Evolutionary conservation across 1,140 invertebrate species (phyloP), one percentile per base, ranked within the genome.

Genomic region (Cyphomyrmex costatus): DNA sequence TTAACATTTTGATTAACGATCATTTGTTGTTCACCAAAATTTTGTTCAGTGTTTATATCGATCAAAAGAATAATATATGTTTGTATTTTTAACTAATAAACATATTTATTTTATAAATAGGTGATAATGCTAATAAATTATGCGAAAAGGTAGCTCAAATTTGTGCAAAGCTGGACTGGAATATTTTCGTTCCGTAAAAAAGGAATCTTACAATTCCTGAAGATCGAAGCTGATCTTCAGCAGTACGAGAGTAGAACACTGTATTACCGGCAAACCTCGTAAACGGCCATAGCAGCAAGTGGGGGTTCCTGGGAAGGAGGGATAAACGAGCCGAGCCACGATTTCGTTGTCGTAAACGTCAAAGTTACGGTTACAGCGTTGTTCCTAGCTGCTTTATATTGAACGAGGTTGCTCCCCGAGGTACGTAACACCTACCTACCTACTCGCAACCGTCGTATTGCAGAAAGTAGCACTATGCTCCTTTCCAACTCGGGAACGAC

Each of bases 331-430:
- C 93, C 92, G 88, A 94, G 94, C 94, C 93, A 94, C 95, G 94
- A 95, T 95, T 95, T 95, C 94, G 94, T 95, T 93, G 93, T 95
- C 95, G 95, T 95, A 95, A 95, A 95, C 94, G 95, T 95, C 94
- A 95, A 93, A 94, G 94, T 95, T 95, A 95, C 94, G 94, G 94
- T 95, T 95, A 95, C 94, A 94, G 93, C 92, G 94, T 95, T 94
- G 93, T 95, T 95, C 92, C 91, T 94, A 91, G 93, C 93, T 95
- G 92, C 93, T 95, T 95, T 95, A 95, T 95, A 95, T 95, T 94
- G 94, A 95, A 95, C 93, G 92, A 93, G 94, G 93, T 95, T 95
- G 94, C 94, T 95, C 94, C 95, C 94, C 92, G 93, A 95, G 94
- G 94, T 95, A 95, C 94, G 92, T 94, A 95, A 95, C 94, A 95